These are phyloP conservation scores for Corythaeola cristata DNA, from an alignment of 2,113 vertebrate genomes.

Conservation along the genomic window DNA sequence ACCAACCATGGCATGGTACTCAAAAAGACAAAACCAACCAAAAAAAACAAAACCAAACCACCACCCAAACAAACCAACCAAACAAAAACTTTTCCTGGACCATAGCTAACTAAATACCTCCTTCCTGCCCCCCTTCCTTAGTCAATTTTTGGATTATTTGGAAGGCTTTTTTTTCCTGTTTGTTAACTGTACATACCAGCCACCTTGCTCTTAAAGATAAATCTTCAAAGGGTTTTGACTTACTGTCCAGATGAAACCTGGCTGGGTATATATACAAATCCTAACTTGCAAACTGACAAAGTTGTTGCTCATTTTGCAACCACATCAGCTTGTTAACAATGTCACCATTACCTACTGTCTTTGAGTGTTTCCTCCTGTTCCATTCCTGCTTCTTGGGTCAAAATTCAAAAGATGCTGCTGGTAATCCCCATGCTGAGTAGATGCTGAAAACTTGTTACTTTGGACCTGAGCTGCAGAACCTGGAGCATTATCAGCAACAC, in stretches of 20 bases:
- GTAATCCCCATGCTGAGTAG: background rate
- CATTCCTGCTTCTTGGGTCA: background rate
- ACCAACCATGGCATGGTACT: background rate
- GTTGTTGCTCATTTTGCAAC: background rate
- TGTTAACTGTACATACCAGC: background rate
- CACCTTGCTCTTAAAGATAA: background rate
- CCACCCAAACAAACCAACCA: too few relatives aligned
- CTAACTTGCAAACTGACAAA: background rate
- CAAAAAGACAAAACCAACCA: background rate
- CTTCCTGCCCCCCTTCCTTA: background rate
- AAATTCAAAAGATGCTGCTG: conserved; percentile 26
- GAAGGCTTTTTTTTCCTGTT: background rate
- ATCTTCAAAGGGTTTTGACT: background rate
- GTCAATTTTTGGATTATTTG: background rate
- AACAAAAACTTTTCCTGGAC: background rate
- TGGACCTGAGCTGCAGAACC: background rate
- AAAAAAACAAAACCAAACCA: background rate
- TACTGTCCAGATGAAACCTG: background rate
- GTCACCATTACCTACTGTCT: conserved; percentile 56
- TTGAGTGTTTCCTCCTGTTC: background rate
- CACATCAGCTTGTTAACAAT: background rate
- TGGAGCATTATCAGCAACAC: background rate
- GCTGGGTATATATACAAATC: background rate
- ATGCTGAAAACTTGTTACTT: conserved; percentile 17
- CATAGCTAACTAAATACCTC: background rate